Conservation (phyloP, 2,888 invertebrate species). For the Scaptomyza reducta region DNA sequence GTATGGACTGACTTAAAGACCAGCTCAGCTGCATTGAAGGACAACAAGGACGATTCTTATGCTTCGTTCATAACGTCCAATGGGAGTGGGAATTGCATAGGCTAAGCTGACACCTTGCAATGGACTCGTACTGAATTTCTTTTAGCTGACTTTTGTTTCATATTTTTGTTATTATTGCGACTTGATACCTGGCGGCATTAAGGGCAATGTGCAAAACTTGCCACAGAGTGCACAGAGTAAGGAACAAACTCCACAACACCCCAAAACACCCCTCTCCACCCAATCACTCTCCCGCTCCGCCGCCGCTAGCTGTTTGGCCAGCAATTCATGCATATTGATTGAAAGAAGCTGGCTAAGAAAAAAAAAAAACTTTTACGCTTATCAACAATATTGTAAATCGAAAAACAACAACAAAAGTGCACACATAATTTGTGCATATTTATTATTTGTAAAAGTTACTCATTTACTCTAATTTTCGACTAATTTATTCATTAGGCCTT, state of each 20-base stretch:
- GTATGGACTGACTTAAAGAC: background rate
- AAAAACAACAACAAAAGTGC: constrained; percentile 13
- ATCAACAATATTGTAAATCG: constrained; percentile 9
- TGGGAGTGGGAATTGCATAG: constrained; percentile 13
- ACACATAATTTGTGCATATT: constrained; percentile 46
- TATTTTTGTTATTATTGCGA: constrained; percentile 22
- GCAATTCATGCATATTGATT: constrained; percentile 57
- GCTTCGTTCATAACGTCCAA: constrained; percentile 4
- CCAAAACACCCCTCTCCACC: constrained; percentile 1
- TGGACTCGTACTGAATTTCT: background rate
- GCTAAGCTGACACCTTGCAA: constrained; percentile 34
- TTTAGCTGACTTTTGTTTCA: constrained; percentile 11
- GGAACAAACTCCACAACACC: background rate
- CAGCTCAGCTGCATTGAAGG: background rate
- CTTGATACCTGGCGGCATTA: background rate
- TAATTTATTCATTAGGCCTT: constrained; percentile 43
- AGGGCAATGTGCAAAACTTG: constrained; percentile 26
- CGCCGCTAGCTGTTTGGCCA: constrained; percentile 11
- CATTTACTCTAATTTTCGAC: constrained; percentile 11
- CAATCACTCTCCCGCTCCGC: background rate
- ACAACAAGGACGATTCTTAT: background rate
- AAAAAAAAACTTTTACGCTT: constrained; percentile 22
- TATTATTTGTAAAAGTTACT: constrained; percentile 24
- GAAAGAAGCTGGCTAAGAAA: constrained; percentile 15
- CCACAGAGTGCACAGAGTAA: background rate